Evolutionary conservation across 2,888 invertebrate species (phyloP), one percentile per base, ranked within the genome.

Genomic region (Prostheceraeus crozeri): DNA sequence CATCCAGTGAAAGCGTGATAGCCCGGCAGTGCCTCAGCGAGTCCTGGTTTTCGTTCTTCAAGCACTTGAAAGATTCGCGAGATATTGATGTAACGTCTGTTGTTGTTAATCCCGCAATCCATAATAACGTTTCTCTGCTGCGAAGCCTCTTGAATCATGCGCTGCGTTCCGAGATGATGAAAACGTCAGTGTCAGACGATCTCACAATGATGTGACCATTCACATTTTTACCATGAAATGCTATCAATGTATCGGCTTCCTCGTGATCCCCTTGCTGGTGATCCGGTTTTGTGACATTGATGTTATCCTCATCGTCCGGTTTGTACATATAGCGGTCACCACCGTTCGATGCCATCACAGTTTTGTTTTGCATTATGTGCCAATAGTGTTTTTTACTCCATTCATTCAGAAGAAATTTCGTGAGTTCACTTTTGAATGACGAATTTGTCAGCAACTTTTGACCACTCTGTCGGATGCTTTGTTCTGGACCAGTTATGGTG

Each of bases 1-100:
- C 57, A 59, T 19, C 55, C 59, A 11, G 59, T 59, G 28, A 59
- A 58, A 19, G 56, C 56, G 31, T 59, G 59, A 16, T 35, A 59
- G 3, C 56, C 56, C 3, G 46, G 40, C 4, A 56, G 16, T 16
- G 56, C 40, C 8, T 10, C 10, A 14, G 46, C n/a, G n/a, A 56
- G 16, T 58, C 59, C 57, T 19, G 55, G 35, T 11, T 57, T 57
- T 1, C 27, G 8, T 16, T 23, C n/a, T 25, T 35, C 56, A 14
- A 57, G 40, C 2, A 25, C 28, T 28, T 21, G 27, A 35, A 36
- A 2, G 11, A 59, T 59, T 23, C 40, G 35, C 1, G 14, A n/a
- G 14, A 59, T 35, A 59, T 59, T 58, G 3, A 59, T 59, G 23
- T 58, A 58, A n/a, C 59, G 40, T 10, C 55, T 58, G 35, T 1